These are phyloP conservation scores for Agrilus mali DNA, from an alignment of 2,888 invertebrate species.

Conservation along the genomic window DNA sequence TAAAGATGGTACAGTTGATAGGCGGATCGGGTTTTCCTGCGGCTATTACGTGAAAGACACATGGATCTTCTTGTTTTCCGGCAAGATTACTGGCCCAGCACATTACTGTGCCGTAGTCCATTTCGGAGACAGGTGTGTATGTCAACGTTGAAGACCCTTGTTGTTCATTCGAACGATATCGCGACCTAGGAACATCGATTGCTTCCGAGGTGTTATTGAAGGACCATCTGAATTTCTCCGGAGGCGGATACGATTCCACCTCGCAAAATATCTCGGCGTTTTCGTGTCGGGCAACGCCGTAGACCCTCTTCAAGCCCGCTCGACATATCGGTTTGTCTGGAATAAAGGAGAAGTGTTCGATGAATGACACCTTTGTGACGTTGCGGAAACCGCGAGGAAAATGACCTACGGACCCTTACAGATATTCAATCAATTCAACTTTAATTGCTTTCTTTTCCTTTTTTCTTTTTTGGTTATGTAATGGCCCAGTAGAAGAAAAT, in stretches of 20 bases:
- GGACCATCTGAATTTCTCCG: constrained; percentile 74
- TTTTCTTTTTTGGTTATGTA: too few relatives aligned
- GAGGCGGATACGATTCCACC: constrained; percentile 75
- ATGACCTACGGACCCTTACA: too few relatives aligned
- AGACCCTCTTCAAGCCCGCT: constrained; percentile 60
- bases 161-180: constrained; percentile 42
- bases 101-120: constrained; percentile 63
- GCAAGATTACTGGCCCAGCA: constrained; percentile 62
- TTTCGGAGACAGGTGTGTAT: constrained; percentile 62
- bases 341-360: constrained; percentile 9
- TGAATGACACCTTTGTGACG: too few relatives aligned
- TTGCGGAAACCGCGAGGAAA: too few relatives aligned
- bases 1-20: constrained; percentile 61
- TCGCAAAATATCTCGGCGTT: constrained; percentile 67
- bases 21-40: constrained; percentile 69
- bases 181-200: constrained; percentile 58
- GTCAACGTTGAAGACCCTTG: constrained; percentile 53
- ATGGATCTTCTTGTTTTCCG: constrained; percentile 60
- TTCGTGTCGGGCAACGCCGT: constrained; percentile 74
- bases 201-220: constrained; percentile 82
- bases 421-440: too few relatives aligned
- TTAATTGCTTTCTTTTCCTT: too few relatives aligned
- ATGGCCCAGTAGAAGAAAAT: too few relatives aligned
- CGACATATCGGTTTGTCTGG: constrained; percentile 77
- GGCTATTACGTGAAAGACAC: constrained; percentile 61